Base-by-base conservation (phyloP, 2,113 vertebrate genomes). In the Albula glossodonta region DNA sequence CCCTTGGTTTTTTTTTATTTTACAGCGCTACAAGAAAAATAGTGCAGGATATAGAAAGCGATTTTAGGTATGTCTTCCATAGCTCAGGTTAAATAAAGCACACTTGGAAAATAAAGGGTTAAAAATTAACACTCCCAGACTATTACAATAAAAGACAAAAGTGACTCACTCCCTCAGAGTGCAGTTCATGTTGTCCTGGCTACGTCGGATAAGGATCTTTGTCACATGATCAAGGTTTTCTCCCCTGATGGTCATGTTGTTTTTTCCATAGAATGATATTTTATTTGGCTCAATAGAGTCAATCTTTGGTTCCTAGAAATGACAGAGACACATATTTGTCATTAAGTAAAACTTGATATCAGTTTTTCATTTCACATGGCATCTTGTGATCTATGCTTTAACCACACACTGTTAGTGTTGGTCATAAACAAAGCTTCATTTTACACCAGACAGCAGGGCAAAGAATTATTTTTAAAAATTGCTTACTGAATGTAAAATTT, bases 231-330 rank as follows among this genome's bases (percentile, higher is more conserved):
- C 88, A 22, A 99, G 97, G 93, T 98, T 97, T n/a, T 84, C 85
- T 88, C 97, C 98, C 0, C 60, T 95, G 88, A 98, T 88, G 63
- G 92, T 85, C 19, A 95, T 93, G 0, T 95, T 92, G 88, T 95
- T 97, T 94, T 95, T 97, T 77, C 98, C 98, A 84, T 96, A 91
- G 70, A 96, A 95, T 48, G 97, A 97, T 91, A 97, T 93, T 48
- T 93, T 92, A 79, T 88, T 88, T 83, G 97, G 97, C 22, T 90
- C 83, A 80, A 99, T 92, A 89, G 95, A 96, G 57, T 88, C 86
- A 90, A 97, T 94, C 90, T 96, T 93, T 87, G 95, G 95, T 91
- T 91, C 88, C 95, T 92, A 90, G 90, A 88, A 92, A 89, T 5
- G 88, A 91, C 91, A 91, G 17, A 89, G 25, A 78, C 1, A 87